phyloP scores from a whole-genome alignment of 53 echinoderm and acorn worm species.

The Holothuria leucospilota region DNA sequence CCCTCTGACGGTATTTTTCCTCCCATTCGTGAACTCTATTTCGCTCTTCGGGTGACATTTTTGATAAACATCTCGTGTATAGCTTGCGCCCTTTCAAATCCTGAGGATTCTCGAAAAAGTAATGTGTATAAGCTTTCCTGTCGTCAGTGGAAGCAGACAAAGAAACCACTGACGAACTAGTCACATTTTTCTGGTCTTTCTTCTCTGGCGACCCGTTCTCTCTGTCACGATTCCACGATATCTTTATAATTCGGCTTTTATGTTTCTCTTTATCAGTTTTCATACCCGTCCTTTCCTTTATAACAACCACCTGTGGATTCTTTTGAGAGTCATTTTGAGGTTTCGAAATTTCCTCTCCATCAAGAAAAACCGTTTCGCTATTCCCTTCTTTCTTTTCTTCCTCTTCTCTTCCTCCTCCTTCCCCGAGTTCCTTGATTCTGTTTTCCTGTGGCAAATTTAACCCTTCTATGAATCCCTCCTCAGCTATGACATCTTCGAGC shows the following conservation, averaged over 20 bases:
- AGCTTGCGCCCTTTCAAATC: conserved; percentile 22
- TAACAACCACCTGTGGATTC: conserved; percentile 11
- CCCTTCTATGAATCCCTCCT: conserved; percentile 39
- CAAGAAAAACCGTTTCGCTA: background rate
- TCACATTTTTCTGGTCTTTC: background rate
- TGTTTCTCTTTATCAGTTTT: background rate
- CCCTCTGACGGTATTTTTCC: background rate
- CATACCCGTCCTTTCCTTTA: conserved; percentile 10
- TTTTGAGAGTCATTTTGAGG: background rate
- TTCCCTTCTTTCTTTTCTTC: background rate
- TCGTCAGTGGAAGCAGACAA: background rate
- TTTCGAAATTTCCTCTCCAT: background rate
- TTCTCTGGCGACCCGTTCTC: background rate
- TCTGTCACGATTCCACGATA: background rate
- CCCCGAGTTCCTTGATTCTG: background rate
- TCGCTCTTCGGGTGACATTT: conserved; percentile 1
- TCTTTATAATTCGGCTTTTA: background rate
- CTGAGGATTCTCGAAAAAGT: conserved; percentile 18
- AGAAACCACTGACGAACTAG: background rate
- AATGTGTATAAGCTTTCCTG: background rate
- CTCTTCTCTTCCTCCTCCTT: background rate
- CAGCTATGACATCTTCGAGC: conserved; percentile 12
- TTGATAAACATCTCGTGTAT: conserved; percentile 17
- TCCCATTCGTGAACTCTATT: background rate
- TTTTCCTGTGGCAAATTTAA: background rate